These are phyloP conservation scores for Trachops cirrhosus DNA, from an alignment of 2,797 vertebrate species.

Conservation along the genomic window DNA sequence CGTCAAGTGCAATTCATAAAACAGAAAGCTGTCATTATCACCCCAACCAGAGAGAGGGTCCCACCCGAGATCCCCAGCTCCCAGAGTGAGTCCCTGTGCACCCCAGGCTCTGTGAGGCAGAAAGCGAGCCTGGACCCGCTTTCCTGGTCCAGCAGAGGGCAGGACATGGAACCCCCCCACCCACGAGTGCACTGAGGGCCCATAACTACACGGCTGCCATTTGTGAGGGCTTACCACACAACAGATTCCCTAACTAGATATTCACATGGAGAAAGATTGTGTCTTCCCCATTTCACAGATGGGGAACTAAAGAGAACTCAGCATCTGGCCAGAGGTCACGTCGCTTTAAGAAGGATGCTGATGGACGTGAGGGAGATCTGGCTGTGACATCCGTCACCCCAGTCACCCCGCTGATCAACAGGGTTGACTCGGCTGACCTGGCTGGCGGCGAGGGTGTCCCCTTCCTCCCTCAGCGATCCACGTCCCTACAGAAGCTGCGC, in stretches of 20 bases:
- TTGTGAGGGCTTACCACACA: background rate
- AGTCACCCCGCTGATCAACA: too few species aligned
- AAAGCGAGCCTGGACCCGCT: background rate
- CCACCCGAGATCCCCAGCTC: background rate
- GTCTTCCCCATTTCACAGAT: background rate
- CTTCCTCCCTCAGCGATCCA: too few species aligned
- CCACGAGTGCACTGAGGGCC: rapidly evolving
- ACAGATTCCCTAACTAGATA: background rate
- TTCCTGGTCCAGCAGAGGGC: background rate
- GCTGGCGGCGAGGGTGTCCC: too few species aligned
- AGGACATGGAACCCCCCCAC: background rate
- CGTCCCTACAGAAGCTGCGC: too few species aligned
- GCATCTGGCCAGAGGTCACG: background rate
- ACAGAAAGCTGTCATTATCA: background rate
- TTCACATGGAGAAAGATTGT: background rate
- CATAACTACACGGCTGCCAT: background rate
- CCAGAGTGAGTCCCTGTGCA: background rate
- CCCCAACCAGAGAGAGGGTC: background rate
- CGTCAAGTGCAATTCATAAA: background rate
- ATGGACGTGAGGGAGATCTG: background rate
- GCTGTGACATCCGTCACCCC: too few species aligned
- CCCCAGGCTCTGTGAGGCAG: background rate
- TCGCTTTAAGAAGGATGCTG: background rate
- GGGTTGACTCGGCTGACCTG: too few species aligned
- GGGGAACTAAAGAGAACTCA: background rate